Conservation (phyloP, 2,888 invertebrate species). For the Rhingia rostrata region DNA sequence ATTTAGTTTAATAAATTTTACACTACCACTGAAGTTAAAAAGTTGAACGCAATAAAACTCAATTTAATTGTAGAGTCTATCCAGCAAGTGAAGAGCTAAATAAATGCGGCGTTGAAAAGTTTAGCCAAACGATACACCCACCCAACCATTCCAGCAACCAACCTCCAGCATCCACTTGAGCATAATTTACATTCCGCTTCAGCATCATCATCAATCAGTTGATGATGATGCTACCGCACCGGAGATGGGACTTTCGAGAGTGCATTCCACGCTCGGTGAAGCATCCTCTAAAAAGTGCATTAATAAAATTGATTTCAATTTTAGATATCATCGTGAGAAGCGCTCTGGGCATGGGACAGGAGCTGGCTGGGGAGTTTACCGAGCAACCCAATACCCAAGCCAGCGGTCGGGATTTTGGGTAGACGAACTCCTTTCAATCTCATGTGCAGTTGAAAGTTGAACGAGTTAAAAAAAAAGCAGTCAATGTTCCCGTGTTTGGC, state of each 20-base stretch:
- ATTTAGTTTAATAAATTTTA: not conserved
- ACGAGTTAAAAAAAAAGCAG: not conserved
- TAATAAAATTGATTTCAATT: conserved; percentile 74
- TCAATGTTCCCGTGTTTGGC: conserved; percentile 22
- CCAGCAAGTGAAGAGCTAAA: conserved; percentile 12
- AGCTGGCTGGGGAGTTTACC: conserved; percentile 29
- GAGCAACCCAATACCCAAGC: conserved; percentile 13
- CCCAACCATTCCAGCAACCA: not conserved
- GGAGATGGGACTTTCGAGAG: conserved; percentile 16
- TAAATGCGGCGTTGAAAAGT: conserved; percentile 30
- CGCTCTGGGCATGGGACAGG: not conserved
- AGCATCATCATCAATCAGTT: conserved; percentile 59
- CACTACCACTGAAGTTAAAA: conserved; percentile 1
- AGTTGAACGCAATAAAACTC: conserved; percentile 34
- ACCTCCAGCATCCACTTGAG: conserved; percentile 42
- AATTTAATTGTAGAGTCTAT: conserved; percentile 30
- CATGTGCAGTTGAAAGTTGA: conserved; percentile 7
- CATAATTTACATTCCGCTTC: conserved; percentile 67
- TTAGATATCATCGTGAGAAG: conserved; percentile 67
- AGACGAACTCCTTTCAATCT: conserved; percentile 37
- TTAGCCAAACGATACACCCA: conserved; percentile 20
- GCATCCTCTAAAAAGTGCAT: conserved; percentile 67
- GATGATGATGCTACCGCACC: conserved; percentile 43
- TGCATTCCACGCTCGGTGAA: conserved; percentile 54
- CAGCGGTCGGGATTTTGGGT: not conserved